phyloP scores from a whole-genome alignment of 2,113 vertebrate species.

The Embiotoca jacksoni region DNA sequence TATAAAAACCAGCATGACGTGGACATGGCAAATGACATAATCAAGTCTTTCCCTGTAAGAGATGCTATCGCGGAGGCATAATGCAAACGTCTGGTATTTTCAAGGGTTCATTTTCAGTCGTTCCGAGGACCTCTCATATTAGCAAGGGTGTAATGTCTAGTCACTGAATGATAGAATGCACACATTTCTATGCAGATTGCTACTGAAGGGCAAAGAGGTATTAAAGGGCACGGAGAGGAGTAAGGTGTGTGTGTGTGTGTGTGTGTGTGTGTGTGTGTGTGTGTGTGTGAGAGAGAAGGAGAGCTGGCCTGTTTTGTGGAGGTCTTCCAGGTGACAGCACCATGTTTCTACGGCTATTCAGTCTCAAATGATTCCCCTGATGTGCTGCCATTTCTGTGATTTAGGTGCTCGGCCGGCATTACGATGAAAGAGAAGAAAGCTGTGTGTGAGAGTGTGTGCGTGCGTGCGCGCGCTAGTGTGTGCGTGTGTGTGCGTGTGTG shows the following conservation, averaged over 20 bases:
- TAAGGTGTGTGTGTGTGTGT: slow-evolving; percentile 56
- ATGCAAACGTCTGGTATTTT: slow-evolving; percentile 81
- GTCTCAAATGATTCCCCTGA: slow-evolving; percentile 85
- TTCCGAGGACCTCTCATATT: slow-evolving; percentile 77
- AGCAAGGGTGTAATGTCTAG: slow-evolving; percentile 80
- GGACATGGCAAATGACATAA: slow-evolving; percentile 83
- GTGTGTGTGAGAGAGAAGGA: slow-evolving; percentile 36
- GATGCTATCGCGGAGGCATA: slow-evolving; percentile 76
- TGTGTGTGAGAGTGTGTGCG: slow-evolving; percentile 11
- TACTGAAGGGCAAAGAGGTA: slow-evolving; percentile 80
- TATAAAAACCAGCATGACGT: slow-evolving; percentile 84
- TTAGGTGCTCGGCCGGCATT: slow-evolving; percentile 79
- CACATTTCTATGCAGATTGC: slow-evolving; percentile 83
- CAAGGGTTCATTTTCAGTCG: slow-evolving; percentile 76
- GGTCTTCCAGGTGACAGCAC: slow-evolving; percentile 77
- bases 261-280: slow-evolving; percentile 59
- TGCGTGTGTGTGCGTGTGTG: background rate
- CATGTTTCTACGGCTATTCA: slow-evolving; percentile 80
- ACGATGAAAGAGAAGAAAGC: slow-evolving; percentile 69
- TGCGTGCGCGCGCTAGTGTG: background rate
- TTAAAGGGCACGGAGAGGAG: slow-evolving; percentile 76
- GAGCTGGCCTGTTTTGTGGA: slow-evolving; percentile 71
- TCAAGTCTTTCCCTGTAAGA: slow-evolving; percentile 78
- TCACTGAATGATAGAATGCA: slow-evolving; percentile 80
- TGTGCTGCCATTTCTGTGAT: slow-evolving; percentile 84